Conservation (phyloP, 1,140 invertebrate species). For the Pogonus chalceus region DNA sequence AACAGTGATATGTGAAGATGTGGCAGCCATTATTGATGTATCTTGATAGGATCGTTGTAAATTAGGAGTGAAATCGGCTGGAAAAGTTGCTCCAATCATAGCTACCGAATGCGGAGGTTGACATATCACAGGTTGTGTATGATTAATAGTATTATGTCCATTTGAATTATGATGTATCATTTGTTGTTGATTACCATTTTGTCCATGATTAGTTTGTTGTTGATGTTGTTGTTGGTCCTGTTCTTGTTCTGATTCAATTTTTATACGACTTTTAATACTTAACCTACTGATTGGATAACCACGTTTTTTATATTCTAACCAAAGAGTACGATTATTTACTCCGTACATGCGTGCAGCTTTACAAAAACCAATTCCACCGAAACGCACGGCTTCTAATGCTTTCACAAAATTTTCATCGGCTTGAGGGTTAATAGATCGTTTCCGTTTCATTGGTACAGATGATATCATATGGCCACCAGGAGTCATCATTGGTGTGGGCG, state of each 20-base stretch:
- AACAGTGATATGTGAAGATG: slow-evolving; percentile 50
- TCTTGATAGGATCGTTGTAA: slow-evolving; percentile 42
- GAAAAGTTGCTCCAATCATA: slow-evolving; percentile 42
- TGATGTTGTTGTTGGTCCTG: slow-evolving; percentile 34
- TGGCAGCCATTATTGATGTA: slow-evolving; percentile 36
- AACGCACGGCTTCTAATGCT: slow-evolving; percentile 66
- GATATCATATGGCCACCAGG: slow-evolving; percentile 23
- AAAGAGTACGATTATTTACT: slow-evolving; percentile 72
- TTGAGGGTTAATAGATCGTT: slow-evolving; percentile 57
- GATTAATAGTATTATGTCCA: too few species aligned
- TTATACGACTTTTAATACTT: slow-evolving; percentile 58
- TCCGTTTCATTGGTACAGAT: slow-evolving; percentile 38
- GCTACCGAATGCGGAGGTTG: slow-evolving; percentile 35
- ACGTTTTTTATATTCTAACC: slow-evolving; percentile 73
- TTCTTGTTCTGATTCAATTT: slow-evolving; percentile 46
- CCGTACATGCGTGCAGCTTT: slow-evolving; percentile 71
- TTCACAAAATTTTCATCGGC: slow-evolving; percentile 68
- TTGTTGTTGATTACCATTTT: slow-evolving; percentile 25
- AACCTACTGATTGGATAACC: slow-evolving; percentile 67
- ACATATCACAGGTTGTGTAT: slow-evolving; percentile 35
- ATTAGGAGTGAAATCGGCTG: slow-evolving; percentile 40
- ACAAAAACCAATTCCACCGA: slow-evolving; percentile 75
- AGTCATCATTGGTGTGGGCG: slow-evolving; percentile 34
- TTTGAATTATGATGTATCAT: slow-evolving; percentile 18
- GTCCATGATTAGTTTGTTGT: slow-evolving; percentile 32